phyloP scores from a whole-genome alignment of 2,113 vertebrate species.

The Crotophaga sulcirostris region DNA sequence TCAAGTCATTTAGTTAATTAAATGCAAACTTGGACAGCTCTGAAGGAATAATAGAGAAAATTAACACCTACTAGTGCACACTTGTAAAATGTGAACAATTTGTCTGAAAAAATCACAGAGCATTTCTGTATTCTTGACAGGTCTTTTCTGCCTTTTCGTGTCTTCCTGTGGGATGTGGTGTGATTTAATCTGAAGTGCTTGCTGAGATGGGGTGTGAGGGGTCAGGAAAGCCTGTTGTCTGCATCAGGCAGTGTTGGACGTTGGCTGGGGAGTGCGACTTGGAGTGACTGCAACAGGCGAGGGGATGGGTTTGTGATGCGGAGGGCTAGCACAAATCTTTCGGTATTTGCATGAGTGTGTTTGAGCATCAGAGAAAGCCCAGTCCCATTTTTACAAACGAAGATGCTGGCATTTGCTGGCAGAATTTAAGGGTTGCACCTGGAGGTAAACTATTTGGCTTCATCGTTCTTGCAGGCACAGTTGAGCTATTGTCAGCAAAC shows the following conservation, averaged over 20 bases:
- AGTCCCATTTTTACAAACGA: background rate
- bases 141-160: background rate
- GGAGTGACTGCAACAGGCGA: background rate
- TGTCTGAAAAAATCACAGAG: too few species aligned
- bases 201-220: background rate
- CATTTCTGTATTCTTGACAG: accelerated
- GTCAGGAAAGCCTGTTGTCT: background rate
- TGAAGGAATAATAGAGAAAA: conserved; percentile 3
- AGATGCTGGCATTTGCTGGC: background rate
- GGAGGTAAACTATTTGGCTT: accelerated
- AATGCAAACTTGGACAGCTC: conserved; percentile 50
- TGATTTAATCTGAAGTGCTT: background rate
- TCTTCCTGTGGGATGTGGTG: background rate
- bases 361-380: background rate
- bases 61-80: background rate
- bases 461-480: background rate
- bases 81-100: background rate
- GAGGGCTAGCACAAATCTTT: background rate
- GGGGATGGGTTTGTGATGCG: background rate
- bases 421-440: background rate
- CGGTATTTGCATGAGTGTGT: background rate
- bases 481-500: background rate
- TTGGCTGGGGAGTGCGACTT: background rate
- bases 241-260: background rate
- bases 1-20: conserved; percentile 68